These are phyloP conservation scores for Tupiocoris notatus DNA, from an alignment of 2,888 invertebrate species.

Conservation along the genomic window DNA sequence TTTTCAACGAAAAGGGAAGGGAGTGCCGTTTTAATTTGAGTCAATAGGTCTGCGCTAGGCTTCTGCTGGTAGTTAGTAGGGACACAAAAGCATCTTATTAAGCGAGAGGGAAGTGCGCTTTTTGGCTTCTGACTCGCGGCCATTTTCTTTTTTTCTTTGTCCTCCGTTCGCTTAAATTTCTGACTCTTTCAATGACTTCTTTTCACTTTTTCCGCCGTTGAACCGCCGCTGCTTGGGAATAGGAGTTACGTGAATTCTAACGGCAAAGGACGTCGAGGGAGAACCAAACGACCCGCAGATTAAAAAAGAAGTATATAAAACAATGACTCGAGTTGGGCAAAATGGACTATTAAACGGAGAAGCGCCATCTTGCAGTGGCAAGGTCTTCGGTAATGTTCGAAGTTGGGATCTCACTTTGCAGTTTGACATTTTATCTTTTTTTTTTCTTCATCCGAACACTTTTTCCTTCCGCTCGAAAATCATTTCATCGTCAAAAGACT, in stretches of 20 bases:
- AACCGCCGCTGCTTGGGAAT: not conserved
- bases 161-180: not conserved
- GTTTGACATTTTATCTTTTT: too few species aligned
- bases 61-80: slow-evolving; percentile 24
- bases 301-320: slow-evolving; percentile 19
- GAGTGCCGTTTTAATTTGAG: slow-evolving; percentile 10
- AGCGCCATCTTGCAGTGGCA: not conserved
- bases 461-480: too few species aligned
- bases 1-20: not conserved
- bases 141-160: not conserved
- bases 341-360: not conserved
- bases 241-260: not conserved
- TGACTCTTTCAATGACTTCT: not conserved
- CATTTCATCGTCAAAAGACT: too few species aligned
- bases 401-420: not conserved
- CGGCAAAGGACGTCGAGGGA: not conserved
- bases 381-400: not conserved
- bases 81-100: slow-evolving; percentile 25
- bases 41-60: slow-evolving; percentile 14
- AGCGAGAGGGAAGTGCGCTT: not conserved
- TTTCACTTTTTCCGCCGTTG: not conserved
- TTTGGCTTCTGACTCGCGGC: not conserved
- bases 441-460: too few species aligned
- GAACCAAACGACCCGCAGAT: not conserved
- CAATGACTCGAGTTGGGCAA: not conserved